Evolutionary conservation across 1,140 invertebrate genomes (phyloP), one percentile per base, ranked within the genome.

Genomic region (Zaprionus gabonicus): DNA sequence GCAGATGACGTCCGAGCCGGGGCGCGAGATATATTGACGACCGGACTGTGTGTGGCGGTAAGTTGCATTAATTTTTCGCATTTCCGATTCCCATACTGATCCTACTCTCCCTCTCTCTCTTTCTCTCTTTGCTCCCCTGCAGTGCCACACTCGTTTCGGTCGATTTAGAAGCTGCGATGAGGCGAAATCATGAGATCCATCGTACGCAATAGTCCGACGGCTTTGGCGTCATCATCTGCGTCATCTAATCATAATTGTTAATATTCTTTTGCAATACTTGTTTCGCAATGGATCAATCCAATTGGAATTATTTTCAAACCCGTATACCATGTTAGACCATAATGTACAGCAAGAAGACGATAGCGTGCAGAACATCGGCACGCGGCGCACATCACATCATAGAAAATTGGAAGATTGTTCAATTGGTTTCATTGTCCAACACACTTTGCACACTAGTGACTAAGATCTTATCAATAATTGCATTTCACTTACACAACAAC

Each of bases 211-310:
- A 17, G 41, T 46, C 41, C 34, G 55, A 28, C 27, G 63, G 51
- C 63, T 36, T 72, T 78, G 80, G 67, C 80, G 85, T 84, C 85
- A 90, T 88, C 78, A 51, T 51, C 46, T 51, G 46, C n/a, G 46
- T 90, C 85, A 63, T 84, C 78, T 90, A 88, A 88, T 87, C 84
- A 88, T 88, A 88, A 88, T 81, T 83, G 78, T 78, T 68, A 70
- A 76, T 34, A 49, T 38, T 79, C 3, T 41, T 77, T 83, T 83
- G 68, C 71, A 75, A 80, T 72, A 63, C 87, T 70, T 63, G 75
- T 78, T 88, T 80, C 55, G 77, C 84, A 88, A 88, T 81, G 83
- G 70, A 82, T 82, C 71, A 65, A 80, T 76, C 51, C 59, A 76
- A 79, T 66, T 86, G 62, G 46, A 51, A 51, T 56, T 31, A 58